phyloP scores from a whole-genome alignment of 2,113 vertebrate genomes.

The Illadopsis cleaveri region DNA sequence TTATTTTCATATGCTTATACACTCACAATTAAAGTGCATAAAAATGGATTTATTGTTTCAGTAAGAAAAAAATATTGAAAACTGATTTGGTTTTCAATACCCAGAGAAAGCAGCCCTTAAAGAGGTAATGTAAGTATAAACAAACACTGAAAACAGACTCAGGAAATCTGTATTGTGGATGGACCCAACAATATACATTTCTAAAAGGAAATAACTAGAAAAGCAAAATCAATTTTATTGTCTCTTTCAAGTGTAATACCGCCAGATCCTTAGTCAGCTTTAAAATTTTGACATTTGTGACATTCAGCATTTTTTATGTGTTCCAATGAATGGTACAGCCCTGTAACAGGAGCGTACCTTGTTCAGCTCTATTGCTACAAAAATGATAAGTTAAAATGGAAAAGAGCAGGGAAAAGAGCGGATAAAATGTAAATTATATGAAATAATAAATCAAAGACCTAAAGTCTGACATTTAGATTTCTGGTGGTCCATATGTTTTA shows the following conservation, averaged over 20 bases:
- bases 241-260: neutral
- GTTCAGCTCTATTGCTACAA: neutral
- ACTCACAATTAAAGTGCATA: neutral
- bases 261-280: neutral
- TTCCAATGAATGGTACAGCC: neutral
- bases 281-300: neutral
- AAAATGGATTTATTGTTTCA: neutral
- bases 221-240: neutral
- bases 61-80: neutral
- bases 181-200: neutral
- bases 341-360: neutral
- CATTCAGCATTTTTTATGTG: neutral
- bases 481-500: conserved; percentile 61
- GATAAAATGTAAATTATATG: conserved; percentile 16
- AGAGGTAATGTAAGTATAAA: neutral
- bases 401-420: neutral
- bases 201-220: neutral
- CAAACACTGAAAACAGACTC: neutral
- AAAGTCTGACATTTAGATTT: conserved; percentile 6
- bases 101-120: neutral
- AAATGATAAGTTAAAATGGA: neutral
- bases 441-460: conserved; percentile 50
- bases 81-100: neutral
- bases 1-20: neutral
- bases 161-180: neutral